Conservation (phyloP, 92 coral and sea anemone genomes). For the Desmophyllum pertusum region DNA sequence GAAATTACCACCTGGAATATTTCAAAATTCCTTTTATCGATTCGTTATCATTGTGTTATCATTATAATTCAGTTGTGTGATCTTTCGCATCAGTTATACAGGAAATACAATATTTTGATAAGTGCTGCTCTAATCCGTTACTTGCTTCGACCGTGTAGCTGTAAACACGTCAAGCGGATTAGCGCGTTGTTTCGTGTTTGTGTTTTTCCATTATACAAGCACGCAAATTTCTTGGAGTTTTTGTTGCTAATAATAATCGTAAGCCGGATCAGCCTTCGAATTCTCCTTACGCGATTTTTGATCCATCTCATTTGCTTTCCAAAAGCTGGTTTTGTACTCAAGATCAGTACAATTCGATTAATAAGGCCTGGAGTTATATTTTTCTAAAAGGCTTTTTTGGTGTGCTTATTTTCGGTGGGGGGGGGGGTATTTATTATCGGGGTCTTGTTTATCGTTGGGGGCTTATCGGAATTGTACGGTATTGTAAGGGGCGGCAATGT, state of each 20-base stretch:
- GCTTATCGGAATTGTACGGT: no score
- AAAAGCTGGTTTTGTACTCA: neutral
- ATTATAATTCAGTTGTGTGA: constrained; percentile 17
- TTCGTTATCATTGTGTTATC: constrained; percentile 1
- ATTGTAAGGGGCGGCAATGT: no score
- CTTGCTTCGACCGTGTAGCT: neutral
- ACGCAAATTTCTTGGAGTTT: neutral
- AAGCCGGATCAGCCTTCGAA: neutral
- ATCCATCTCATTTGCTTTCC: neutral
- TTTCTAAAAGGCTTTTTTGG: no score
- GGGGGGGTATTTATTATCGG: no score
- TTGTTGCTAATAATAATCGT: neutral
- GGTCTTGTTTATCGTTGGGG: no score
- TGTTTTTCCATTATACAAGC: neutral
- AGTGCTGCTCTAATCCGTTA: constrained; percentile 2
- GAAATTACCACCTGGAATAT: constrained; percentile 7
- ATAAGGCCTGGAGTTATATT: no score
- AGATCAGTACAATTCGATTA: no score
- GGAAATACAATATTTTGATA: constrained; percentile 7
- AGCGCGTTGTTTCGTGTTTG: neutral
- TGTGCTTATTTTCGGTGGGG: no score
- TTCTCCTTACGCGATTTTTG: neutral
- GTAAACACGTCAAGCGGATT: constrained; percentile 18
- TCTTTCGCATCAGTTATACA: constrained; percentile 7
- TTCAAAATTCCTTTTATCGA: neutral